Conservation (phyloP, 2,113 vertebrate genomes). For the Macquaria australasica region DNA sequence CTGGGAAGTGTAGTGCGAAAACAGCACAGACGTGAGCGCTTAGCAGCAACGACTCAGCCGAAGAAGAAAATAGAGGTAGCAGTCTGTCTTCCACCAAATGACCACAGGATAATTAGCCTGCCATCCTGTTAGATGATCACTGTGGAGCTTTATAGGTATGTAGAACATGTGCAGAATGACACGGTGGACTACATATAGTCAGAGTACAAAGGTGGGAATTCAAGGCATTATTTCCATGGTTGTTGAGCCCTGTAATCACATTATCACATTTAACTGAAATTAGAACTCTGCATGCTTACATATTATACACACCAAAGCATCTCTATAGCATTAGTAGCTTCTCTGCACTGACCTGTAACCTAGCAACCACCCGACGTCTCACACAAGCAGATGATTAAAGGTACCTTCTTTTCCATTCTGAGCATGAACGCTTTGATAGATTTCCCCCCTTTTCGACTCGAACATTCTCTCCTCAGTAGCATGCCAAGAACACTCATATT, state of each 20-base stretch:
- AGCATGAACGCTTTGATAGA: slow-evolving; percentile 74
- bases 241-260: slow-evolving; percentile 1
- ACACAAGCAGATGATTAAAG: slow-evolving; percentile 78
- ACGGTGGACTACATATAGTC: neutral
- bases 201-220: slow-evolving; percentile 7
- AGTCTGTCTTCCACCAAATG: neutral
- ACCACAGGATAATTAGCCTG: neutral
- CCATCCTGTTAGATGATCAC: neutral
- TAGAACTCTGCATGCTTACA: slow-evolving; percentile 51
- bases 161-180: neutral
- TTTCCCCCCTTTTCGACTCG: slow-evolving; percentile 43
- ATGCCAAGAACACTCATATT: slow-evolving; percentile 48
- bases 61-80: neutral
- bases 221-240: neutral
- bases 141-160: neutral
- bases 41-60: neutral
- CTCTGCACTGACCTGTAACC: slow-evolving; percentile 83
- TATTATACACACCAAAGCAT: slow-evolving; percentile 47
- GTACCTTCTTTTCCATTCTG: slow-evolving; percentile 72
- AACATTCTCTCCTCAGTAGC: slow-evolving; percentile 41
- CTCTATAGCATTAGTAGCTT: slow-evolving; percentile 60
- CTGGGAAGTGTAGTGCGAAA: slow-evolving; percentile 18
- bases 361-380: slow-evolving; percentile 81
- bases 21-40: neutral
- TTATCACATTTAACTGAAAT: slow-evolving; percentile 22